Base-by-base conservation (phyloP, 2,888 invertebrate species). In the Melieria omissa region DNA sequence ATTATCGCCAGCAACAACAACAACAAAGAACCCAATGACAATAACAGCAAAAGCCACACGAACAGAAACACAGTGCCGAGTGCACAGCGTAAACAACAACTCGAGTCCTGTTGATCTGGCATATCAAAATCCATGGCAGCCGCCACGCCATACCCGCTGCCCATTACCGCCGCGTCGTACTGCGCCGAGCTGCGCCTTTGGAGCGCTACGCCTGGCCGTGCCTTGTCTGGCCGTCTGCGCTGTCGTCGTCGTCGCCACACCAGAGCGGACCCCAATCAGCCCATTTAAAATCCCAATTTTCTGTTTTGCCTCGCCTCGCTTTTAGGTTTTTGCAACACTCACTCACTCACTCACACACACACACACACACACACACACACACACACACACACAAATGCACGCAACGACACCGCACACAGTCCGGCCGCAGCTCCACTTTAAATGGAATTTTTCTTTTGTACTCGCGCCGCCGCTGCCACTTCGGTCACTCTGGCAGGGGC, bases 391-490 rank as follows among this genome's bases (percentile, higher is more conserved):
- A 1, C 29, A 2, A 0, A 29, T 2, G 2, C 29, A 29, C 29
- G 29, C 29, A 29, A 29, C 29, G 29, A 29, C 29, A 29, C 29
- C 29, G 29, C 29, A 2, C 29, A 29, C 29, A 29, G 29, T 29
- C 29, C 29, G 29, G 29, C 29, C 29, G 29, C 29, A 29, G 77
- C 76, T 76, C 77, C 77, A 78, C 76, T 77, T 78, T 77, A 77
- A 75, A 77, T 76, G 76, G 75, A 76, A 76, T 76, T 76, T 73
- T 57, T 73, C 76, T 73, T 76, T 76, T 74, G 69, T 70, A 73
- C 61, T 73, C 63, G 49, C 49, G n/a, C 10, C 12, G 12, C 7
- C 7, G 7, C 29, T 7, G 4, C 42, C 29, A 12, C 41, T 10
- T 12, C 10, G 29, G 29, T 16, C 47, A 14, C n/a, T n/a, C 41